Evolutionary conservation across 2,888 invertebrate genomes (phyloP).

Genomic region (Gasteruption jaculator): DNA sequence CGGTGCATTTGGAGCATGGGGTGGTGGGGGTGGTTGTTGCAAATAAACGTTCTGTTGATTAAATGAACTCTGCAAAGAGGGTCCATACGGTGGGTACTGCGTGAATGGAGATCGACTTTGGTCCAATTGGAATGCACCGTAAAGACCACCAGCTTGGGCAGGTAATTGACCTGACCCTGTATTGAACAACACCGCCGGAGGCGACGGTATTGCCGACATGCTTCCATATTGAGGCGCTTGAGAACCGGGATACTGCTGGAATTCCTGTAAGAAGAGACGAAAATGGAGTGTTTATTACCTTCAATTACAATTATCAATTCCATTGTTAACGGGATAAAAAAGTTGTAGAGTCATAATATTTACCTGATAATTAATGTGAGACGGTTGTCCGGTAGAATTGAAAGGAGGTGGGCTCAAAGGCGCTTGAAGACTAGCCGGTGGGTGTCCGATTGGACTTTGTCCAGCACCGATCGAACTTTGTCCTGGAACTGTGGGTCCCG

Average conservation of each 20-base stretch:
- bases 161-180: conserved; percentile 65
- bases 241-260: conserved; percentile 46
- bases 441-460: conserved; percentile 53
- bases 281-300: conserved; percentile 9
- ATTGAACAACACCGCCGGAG: conserved; percentile 77
- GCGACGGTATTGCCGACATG: conserved; percentile 82
- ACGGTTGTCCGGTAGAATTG: conserved; percentile 54
- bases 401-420: conserved; percentile 54
- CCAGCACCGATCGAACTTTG: conserved; percentile 49
- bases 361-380: conserved; percentile 70
- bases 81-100: conserved; percentile 71
- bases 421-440: conserved; percentile 61
- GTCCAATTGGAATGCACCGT: conserved; percentile 76
- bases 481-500: conserved; percentile 48
- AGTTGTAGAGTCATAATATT: conserved; percentile 29
- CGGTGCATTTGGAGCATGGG: conserved; percentile 55
- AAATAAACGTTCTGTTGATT: conserved; percentile 54
- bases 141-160: conserved; percentile 68
- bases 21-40: conserved; percentile 56
- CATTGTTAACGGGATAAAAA: neutral
- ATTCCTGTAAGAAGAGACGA: conserved; percentile 39
- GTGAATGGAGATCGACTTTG: conserved; percentile 78
- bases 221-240: conserved; percentile 66
- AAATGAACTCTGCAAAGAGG: conserved; percentile 55
- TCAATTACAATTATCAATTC: neutral